Percentiles rank a stretch among this genome's conserved stretches.
Conservation (phyloP, 2,888 invertebrate genomes). For the Pteria penguin region DNA sequence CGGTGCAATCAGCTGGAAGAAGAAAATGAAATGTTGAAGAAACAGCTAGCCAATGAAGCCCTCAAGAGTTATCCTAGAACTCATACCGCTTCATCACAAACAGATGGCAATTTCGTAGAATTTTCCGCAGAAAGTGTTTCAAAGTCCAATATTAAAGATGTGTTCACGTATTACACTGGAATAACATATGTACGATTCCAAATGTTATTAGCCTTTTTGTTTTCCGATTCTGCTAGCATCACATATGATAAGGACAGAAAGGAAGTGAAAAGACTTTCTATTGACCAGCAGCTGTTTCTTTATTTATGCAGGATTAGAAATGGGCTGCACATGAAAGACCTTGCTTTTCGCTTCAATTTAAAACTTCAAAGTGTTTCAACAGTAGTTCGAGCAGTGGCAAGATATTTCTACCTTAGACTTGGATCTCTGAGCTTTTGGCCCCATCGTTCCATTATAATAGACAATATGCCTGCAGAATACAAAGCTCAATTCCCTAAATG, state of each 20-base stretch:
- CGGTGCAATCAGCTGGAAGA: not conserved
- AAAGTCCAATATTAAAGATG: not conserved
- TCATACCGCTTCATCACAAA: not conserved
- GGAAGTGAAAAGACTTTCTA: conserved; percentile 8
- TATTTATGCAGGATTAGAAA: conserved; percentile 3
- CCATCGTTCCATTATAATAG: conserved; percentile 17
- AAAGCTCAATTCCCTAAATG: conserved; percentile 23
- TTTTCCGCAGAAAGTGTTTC: not conserved
- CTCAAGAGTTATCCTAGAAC: too few species aligned
- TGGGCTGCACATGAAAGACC: conserved; percentile 1
- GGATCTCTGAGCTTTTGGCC: conserved; percentile 31
- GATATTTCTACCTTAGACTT: conserved; percentile 19
- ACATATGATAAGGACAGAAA: conserved; percentile 1
- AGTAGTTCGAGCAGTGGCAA: not conserved
- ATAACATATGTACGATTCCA: conserved; percentile 30
- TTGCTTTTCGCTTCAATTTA: conserved; percentile 3
- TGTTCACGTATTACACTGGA: conserved; percentile 32
- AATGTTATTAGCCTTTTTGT: conserved; percentile 35
- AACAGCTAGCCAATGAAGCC: not conserved
- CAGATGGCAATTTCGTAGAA: not conserved
- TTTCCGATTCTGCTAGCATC: not conserved
- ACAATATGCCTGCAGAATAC: conserved; percentile 20
- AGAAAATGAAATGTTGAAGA: not conserved
- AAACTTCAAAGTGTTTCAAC: conserved; percentile 10
- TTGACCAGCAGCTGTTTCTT: conserved; percentile 4